phyloP scores from a whole-genome alignment of 35 echinoderm and acorn worm genomes.

The Holothuria glaberrima region DNA sequence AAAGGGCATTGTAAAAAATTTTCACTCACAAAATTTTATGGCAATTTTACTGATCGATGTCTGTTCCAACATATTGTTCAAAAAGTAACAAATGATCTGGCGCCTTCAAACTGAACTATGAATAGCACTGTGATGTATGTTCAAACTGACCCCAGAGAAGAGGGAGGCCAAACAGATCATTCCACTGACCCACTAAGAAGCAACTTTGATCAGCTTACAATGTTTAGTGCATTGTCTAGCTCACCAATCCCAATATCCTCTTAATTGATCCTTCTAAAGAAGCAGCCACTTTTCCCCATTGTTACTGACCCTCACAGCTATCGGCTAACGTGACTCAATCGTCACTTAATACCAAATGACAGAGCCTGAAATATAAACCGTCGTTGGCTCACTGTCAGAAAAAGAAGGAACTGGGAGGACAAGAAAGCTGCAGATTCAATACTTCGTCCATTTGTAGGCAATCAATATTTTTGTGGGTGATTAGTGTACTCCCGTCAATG shows the following conservation, averaged over 20 bases:
- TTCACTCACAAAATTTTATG: too few species aligned
- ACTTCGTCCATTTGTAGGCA: conserved; percentile 9
- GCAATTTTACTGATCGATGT: too few species aligned
- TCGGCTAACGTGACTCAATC: conserved; percentile 36
- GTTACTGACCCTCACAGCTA: neutral
- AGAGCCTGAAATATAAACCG: conserved; percentile 39
- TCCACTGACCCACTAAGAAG: neutral
- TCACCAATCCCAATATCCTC: conserved; percentile 34
- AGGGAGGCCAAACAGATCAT: neutral
- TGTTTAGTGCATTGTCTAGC: neutral
- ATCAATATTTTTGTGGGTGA: conserved; percentile 52
- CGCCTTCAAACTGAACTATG: too few species aligned
- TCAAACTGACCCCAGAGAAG: too few species aligned
- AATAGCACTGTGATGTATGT: too few species aligned
- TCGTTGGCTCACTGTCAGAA: neutral
- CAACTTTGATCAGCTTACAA: conserved; percentile 13
- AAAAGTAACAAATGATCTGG: too few species aligned
- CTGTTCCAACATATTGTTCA: too few species aligned
- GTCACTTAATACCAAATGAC: conserved; percentile 43
- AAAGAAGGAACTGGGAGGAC: conserved; percentile 2
- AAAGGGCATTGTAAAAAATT: too few species aligned
- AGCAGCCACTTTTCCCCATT: neutral
- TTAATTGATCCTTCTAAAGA: conserved; percentile 16
- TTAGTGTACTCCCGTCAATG: conserved; percentile 44
- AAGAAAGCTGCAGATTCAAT: conserved; percentile 41